A percentile compares a stretch with the other conserved stretches of the same genome.
phyloP scores from a whole-genome alignment of 2,888 invertebrate species.

The Schizaphis graminum region DNA sequence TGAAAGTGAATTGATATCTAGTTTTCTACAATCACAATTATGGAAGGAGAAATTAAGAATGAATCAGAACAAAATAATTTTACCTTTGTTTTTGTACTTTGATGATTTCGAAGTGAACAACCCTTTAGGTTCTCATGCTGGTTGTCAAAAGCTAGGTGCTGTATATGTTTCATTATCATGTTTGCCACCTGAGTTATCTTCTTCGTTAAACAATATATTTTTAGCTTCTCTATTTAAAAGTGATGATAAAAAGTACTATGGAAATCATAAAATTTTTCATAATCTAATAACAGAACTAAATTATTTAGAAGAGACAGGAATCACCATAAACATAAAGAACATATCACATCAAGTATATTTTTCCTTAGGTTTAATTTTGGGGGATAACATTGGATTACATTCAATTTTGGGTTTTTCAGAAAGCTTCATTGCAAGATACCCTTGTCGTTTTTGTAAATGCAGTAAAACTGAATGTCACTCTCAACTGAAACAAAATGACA shows the following conservation, averaged over 20 bases:
- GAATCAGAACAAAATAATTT: background rate
- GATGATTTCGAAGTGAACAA: background rate
- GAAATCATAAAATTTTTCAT: background rate
- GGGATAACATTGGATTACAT: conserved; percentile 12
- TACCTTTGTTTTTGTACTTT: background rate
- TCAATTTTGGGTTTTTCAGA: conserved; percentile 12
- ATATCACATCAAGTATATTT: background rate
- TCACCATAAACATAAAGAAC: background rate
- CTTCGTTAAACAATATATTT: conserved; percentile 6
- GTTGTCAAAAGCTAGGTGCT: conserved; percentile 3
- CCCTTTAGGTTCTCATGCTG: background rate
- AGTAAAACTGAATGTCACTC: too few relatives aligned
- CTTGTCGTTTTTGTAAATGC: too few relatives aligned
- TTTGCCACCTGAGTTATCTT: conserved; percentile 13
- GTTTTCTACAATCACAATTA: background rate
- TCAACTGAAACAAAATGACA: too few relatives aligned
- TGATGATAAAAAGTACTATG: background rate
- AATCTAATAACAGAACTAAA: conserved; percentile 9
- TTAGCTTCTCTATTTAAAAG: background rate
- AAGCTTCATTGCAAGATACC: background rate
- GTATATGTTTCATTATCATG: background rate
- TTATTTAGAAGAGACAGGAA: background rate
- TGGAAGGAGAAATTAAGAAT: background rate
- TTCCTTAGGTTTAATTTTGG: conserved; percentile 12
- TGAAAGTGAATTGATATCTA: background rate